Conservation (phyloP, 2,113 vertebrate genomes). For the Apteryx owenii region DNA sequence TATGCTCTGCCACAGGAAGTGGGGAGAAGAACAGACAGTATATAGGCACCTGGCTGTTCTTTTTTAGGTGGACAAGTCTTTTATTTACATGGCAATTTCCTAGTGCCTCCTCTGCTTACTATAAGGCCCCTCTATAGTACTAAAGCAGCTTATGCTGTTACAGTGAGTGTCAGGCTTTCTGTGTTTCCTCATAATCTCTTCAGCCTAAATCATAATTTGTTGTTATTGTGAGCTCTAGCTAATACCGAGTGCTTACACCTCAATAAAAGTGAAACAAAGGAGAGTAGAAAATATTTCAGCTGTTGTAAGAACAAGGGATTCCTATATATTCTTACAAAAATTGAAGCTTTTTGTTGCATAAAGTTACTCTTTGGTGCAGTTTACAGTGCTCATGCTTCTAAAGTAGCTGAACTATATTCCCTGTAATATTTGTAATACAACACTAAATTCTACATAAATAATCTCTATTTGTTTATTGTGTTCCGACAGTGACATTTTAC, state of each 20-base stretch:
- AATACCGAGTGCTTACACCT: background rate
- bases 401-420: background rate
- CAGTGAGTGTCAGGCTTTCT: background rate
- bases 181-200: background rate
- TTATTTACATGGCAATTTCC: background rate
- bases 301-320: background rate
- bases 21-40: background rate
- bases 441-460: background rate
- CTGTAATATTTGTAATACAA: background rate
- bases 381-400: background rate
- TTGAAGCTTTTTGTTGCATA: background rate
- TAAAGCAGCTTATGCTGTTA: background rate
- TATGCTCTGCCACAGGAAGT: background rate
- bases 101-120: background rate
- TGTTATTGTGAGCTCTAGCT: background rate
- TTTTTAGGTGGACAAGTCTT: background rate
- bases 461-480: background rate
- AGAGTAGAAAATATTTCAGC: background rate
- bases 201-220: background rate
- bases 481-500: background rate
- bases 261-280: background rate
- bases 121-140: rapidly evolving
- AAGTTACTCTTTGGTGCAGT: background rate
- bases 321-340: background rate
- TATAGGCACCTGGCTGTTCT: background rate